phyloP scores from a whole-genome alignment of 2,888 invertebrate genomes.

The Boloria selene region DNA sequence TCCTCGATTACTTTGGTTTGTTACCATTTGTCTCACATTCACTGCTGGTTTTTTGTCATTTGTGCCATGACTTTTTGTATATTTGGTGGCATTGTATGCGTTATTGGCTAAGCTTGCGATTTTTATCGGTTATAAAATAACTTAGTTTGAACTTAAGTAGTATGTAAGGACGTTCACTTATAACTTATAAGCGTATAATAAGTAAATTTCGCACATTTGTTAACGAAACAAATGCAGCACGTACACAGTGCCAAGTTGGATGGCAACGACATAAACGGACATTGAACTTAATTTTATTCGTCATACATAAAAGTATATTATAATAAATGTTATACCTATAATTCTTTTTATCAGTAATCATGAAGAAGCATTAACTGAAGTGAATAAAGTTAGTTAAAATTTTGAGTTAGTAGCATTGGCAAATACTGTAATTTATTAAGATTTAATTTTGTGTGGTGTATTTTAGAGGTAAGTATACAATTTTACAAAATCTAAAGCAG shows the following conservation, averaged over 20 bases:
- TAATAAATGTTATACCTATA: too few relatives aligned
- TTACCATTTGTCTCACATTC: conserved; percentile 34
- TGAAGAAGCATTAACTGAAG: too few relatives aligned
- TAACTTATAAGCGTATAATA: conserved; percentile 9
- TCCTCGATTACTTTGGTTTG: conserved; percentile 34
- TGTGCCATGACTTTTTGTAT: conserved; percentile 1
- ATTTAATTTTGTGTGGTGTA: too few relatives aligned
- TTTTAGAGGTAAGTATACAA: too few relatives aligned
- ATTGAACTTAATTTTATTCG: conserved; percentile 4
- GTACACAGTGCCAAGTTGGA: not conserved
- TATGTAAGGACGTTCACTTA: conserved; percentile 15
- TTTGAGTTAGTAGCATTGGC: too few relatives aligned
- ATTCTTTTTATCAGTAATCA: too few relatives aligned
- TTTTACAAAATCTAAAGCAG: too few relatives aligned
- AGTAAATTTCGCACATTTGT: conserved; percentile 12
- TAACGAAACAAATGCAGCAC: conserved; percentile 2
- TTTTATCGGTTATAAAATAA: not conserved
- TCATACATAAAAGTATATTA: not conserved
- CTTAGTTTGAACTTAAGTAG: not conserved
- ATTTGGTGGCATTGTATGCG: conserved; percentile 24
- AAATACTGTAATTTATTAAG: too few relatives aligned
- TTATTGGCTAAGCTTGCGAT: not conserved
- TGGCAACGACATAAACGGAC: not conserved
- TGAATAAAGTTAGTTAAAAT: too few relatives aligned
- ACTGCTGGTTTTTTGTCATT: conserved; percentile 29